phyloP scores from a whole-genome alignment of 2,888 invertebrate genomes.

The Epirrhoe tristata region DNA sequence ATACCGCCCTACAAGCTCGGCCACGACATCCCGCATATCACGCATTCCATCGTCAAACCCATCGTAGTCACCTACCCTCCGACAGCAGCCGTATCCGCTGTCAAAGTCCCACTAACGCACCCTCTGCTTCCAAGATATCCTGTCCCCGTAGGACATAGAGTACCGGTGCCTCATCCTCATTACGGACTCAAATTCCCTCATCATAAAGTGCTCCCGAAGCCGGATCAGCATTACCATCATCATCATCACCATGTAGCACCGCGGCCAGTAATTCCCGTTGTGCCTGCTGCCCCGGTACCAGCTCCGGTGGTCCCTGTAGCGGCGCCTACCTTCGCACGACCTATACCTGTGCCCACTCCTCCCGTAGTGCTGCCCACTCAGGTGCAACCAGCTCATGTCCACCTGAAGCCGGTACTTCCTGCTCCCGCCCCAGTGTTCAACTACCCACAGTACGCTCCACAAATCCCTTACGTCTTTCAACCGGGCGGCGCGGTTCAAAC shows the following conservation, averaged over 20 bases:
- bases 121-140: slow-evolving; percentile 65
- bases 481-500: slow-evolving; percentile 79
- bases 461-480: slow-evolving; percentile 70
- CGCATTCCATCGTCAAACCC: slow-evolving; percentile 79
- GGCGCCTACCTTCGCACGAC: slow-evolving; percentile 61
- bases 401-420: slow-evolving; percentile 58
- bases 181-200: slow-evolving; percentile 73
- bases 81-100: slow-evolving; percentile 73
- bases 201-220: slow-evolving; percentile 61
- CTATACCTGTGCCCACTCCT: slow-evolving; percentile 62
- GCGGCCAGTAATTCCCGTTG: slow-evolving; percentile 65
- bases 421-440: slow-evolving; percentile 45
- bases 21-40: slow-evolving; percentile 77
- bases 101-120: slow-evolving; percentile 74
- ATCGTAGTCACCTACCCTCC: slow-evolving; percentile 79
- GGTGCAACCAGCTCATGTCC: slow-evolving; percentile 54
- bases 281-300: slow-evolving; percentile 53
- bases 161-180: slow-evolving; percentile 70
- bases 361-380: slow-evolving; percentile 51
- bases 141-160: slow-evolving; percentile 68
- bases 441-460: slow-evolving; percentile 51
- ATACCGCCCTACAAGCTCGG: slow-evolving; percentile 81
- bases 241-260: slow-evolving; percentile 77
- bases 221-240: slow-evolving; percentile 75
- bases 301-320: slow-evolving; percentile 60